Percentiles rank a stretch among this genome's conserved stretches.
Evolutionary conservation across 2,888 invertebrate genomes (phyloP).

Genomic region (Muscina levida): DNA sequence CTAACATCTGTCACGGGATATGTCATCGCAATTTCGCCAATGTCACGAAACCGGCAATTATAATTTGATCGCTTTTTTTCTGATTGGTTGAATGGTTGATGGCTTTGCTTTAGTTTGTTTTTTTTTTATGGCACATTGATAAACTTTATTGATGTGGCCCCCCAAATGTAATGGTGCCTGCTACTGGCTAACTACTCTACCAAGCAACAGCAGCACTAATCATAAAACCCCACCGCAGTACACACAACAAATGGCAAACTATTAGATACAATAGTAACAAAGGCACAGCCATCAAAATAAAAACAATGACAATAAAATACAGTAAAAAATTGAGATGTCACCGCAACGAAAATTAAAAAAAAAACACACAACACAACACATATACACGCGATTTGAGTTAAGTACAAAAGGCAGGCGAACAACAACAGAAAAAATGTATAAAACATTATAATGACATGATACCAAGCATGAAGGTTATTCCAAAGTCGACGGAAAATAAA

Average conservation of each 20-base stretch:
- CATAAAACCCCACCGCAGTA: not conserved
- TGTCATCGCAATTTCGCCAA: too few species aligned
- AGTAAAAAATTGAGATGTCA: conserved; percentile 17
- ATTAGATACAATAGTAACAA: not conserved
- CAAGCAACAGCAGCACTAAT: too few species aligned
- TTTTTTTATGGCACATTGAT: conserved; percentile 2
- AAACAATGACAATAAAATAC: not conserved
- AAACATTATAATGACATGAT: conserved; percentile 58
- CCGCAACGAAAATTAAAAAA: not conserved
- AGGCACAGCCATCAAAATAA: not conserved
- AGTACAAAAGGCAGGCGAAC: not conserved
- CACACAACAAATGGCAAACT: not conserved
- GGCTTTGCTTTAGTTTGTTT: too few species aligned
- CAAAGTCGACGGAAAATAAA: conserved; percentile 43
- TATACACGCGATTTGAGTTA: too few species aligned
- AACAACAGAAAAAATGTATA: conserved; percentile 9
- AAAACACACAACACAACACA: too few species aligned
- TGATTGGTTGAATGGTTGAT: too few species aligned
- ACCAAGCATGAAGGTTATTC: conserved; percentile 61
- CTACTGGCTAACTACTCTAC: not conserved
- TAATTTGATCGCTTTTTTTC: not conserved
- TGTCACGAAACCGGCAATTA: too few species aligned
- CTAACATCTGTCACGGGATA: too few species aligned
- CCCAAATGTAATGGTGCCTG: not conserved
- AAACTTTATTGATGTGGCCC: not conserved